phyloP scores from a whole-genome alignment of 2,797 vertebrate species.

The Borostomias antarcticus region DNA sequence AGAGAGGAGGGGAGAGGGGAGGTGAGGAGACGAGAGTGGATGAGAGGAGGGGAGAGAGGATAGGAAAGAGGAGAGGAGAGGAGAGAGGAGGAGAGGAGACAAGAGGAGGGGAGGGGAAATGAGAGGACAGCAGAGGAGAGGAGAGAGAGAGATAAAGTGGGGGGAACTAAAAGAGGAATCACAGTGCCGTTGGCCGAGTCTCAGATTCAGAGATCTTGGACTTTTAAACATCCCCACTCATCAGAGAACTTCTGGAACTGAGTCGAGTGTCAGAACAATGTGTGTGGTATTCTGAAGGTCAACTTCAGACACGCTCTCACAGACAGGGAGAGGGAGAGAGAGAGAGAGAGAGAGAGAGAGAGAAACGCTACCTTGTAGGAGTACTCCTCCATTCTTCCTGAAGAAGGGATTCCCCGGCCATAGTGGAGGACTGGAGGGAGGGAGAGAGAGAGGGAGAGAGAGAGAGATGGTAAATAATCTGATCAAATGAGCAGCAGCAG shows the following conservation, averaged over 20 bases:
- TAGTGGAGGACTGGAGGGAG: constrained; percentile 88
- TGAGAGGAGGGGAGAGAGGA: neutral
- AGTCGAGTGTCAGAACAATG: constrained; percentile 67
- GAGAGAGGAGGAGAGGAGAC: constrained; percentile 13
- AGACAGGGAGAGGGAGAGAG: constrained; percentile 5
- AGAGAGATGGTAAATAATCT: constrained; percentile 64
- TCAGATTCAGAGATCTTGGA: constrained; percentile 43
- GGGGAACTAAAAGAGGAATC: neutral
- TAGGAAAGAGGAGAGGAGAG: constrained; percentile 24
- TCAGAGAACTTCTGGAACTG: constrained; percentile 46
- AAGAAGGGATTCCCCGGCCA: constrained; percentile 96
- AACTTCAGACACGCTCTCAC: constrained; percentile 61
- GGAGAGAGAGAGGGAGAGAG: constrained; percentile 42
- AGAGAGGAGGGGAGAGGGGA: constrained; percentile 4
- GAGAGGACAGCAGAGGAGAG: too few species aligned
- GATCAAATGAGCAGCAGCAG: constrained; percentile 76
- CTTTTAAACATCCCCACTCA: constrained; percentile 54
- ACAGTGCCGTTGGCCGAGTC: constrained; percentile 4
- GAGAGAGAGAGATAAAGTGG: neutral
- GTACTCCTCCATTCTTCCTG: constrained; percentile 91
- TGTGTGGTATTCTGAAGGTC: constrained; percentile 68
- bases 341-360: constrained; percentile 24
- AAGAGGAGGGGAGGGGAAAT: constrained; percentile 18
- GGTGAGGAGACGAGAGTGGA: constrained; percentile 13
- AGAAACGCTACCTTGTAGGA: constrained; percentile 88